Percentiles rank a stretch among this genome's conserved stretches.
These are phyloP conservation scores for Argyrosomus japonicus DNA, from an alignment of 2,113 vertebrate genomes.

Conservation along the genomic window DNA sequence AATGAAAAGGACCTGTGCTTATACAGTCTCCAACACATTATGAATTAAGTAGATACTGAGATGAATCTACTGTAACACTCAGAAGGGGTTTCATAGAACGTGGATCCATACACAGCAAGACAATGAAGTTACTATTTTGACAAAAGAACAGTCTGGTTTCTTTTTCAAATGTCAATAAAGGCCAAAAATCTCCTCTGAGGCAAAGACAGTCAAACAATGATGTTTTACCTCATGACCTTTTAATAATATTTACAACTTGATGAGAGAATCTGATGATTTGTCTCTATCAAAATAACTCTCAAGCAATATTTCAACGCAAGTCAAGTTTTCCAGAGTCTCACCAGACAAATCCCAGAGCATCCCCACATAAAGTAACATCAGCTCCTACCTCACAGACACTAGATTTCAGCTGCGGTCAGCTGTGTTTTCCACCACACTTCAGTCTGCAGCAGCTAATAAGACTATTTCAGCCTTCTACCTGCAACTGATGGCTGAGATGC, in stretches of 20 bases:
- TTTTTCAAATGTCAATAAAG: conserved; percentile 4
- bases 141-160: neutral
- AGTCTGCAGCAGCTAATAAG: conserved; percentile 77
- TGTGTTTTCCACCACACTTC: conserved; percentile 64
- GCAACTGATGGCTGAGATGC: conserved; percentile 82
- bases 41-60: conserved; percentile 53
- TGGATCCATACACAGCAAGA: conserved; percentile 12
- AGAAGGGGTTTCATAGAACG: neutral
- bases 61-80: conserved; percentile 24
- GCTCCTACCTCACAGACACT: conserved; percentile 49
- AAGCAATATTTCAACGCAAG: conserved; percentile 34
- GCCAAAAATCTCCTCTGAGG: neutral
- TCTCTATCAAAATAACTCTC: conserved; percentile 27
- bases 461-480: conserved; percentile 80
- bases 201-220: neutral
- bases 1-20: conserved; percentile 52
- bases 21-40: conserved; percentile 56
- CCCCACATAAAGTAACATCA: conserved; percentile 44
- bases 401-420: conserved; percentile 80
- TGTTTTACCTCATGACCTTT: neutral
- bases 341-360: conserved; percentile 44
- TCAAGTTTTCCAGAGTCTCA: conserved; percentile 43
- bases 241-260: conserved; percentile 24
- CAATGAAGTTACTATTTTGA: conserved; percentile 11
- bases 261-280: conserved; percentile 23